These are phyloP conservation scores for Eulacestoma nigropectus DNA, from an alignment of 2,113 vertebrate genomes.

Conservation along the genomic window DNA sequence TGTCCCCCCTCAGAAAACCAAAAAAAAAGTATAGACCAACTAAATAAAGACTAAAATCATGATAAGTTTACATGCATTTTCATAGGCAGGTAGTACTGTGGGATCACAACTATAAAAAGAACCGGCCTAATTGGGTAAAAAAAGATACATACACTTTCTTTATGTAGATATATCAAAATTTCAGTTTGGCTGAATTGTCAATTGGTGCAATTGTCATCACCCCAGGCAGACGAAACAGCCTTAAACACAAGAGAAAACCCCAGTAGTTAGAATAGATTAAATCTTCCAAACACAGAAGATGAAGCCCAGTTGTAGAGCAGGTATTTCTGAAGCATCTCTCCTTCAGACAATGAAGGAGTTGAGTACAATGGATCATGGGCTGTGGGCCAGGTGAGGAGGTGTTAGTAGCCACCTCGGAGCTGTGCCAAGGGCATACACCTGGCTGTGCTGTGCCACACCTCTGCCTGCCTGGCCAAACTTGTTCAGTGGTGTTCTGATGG, in stretches of 20 bases:
- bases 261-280: not conserved
- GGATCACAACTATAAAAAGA: not conserved
- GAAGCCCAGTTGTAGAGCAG: not conserved
- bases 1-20: not conserved
- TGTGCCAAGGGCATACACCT: not conserved
- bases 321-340: not conserved
- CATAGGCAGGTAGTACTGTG: not conserved
- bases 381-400: not conserved
- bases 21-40: not conserved
- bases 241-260: not conserved
- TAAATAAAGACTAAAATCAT: not conserved
- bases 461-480: not conserved
- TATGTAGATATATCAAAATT: not conserved
- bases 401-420: not conserved
- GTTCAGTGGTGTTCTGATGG: not conserved
- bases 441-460: not conserved
- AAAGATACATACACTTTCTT: not conserved
- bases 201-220: not conserved
- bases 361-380: not conserved
- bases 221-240: not conserved
- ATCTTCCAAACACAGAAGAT: not conserved
- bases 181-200: not conserved
- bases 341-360: not conserved
- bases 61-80: not conserved
- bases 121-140: not conserved